Conservation (phyloP, 1,140 invertebrate genomes). For the Sycobia sp. region DNA sequence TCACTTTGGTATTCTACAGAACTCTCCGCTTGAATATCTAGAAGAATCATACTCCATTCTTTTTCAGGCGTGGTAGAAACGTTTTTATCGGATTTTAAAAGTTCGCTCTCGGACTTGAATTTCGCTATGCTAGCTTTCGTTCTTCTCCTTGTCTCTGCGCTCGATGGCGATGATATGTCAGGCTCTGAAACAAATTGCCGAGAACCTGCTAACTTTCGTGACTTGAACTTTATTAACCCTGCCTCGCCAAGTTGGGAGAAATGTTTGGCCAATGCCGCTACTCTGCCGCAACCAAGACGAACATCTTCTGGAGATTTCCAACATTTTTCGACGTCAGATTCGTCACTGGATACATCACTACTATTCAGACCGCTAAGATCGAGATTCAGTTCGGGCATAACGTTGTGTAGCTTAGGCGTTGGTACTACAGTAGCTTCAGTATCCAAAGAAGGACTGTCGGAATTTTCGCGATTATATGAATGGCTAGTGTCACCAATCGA, state of each 20-base stretch:
- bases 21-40: slow-evolving; percentile 47
- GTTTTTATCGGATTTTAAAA: slow-evolving; percentile 43
- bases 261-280: slow-evolving; percentile 67
- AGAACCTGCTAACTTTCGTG: slow-evolving; percentile 39
- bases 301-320: slow-evolving; percentile 69
- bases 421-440: slow-evolving; percentile 31
- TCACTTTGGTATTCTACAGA: background rate
- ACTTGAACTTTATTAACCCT: slow-evolving; percentile 54
- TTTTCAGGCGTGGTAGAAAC: slow-evolving; percentile 46
- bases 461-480: slow-evolving; percentile 18
- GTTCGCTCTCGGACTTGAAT: slow-evolving; percentile 48
- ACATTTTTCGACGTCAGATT: slow-evolving; percentile 60
- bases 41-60: slow-evolving; percentile 51
- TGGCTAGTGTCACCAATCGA: background rate
- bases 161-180: slow-evolving; percentile 47
- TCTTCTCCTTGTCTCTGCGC: slow-evolving; percentile 25
- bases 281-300: slow-evolving; percentile 65
- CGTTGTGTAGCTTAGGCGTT: slow-evolving; percentile 37
- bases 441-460: slow-evolving; percentile 29
- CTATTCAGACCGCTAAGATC: slow-evolving; percentile 54
- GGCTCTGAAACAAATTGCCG: slow-evolving; percentile 55
- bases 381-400: slow-evolving; percentile 52
- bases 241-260: slow-evolving; percentile 63
- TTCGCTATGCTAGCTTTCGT: slow-evolving; percentile 27
- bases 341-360: slow-evolving; percentile 54